Evolutionary conservation across 1,140 invertebrate species (phyloP), one percentile per base, ranked within the genome.

Genomic region (Drosophila lowei): DNA sequence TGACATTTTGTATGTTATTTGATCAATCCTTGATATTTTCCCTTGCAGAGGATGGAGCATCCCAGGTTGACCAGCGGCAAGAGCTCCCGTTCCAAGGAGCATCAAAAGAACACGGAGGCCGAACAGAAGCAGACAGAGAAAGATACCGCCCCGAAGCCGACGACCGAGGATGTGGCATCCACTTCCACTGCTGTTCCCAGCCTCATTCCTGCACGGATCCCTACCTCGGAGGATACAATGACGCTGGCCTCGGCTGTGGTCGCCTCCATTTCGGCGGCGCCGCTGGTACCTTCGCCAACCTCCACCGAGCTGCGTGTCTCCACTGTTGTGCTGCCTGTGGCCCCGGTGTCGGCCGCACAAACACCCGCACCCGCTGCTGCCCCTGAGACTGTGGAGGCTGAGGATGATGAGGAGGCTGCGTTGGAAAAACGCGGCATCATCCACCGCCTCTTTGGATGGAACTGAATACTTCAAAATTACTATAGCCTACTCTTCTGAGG

Each of bases 161-260:
- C 13, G 15, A 13, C 58, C 6, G 6, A 15, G 4, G 2, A 34
- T 1, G 23, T 53, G 48, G 38, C 48, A 11, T 5, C 48, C 38
- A 53, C 48, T 7, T 23, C 41, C 49, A 34, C 13, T 5, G 25
- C 59, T 15, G 13, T 63, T 2, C 50, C 25, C 43, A 6, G 34
- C 11, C 3, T 3, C 34, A 38, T 13, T 38, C 11, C 9, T 2
- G 11, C 3, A 11, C 34, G 11, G 11, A 38, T 30, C 4, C 59
- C 30, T 15, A 42, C 57, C 5, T 61, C 64, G 42, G 57, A 61
- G 64, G 57, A 67, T 42, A 61, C 57, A 3, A 6, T 67, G 21
- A 42, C 64, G 8, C 7, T 67, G 57, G 64, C 63, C 6, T 48
- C 63, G 15, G 48, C 63, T 9, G 58, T 59, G 9, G 63, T 57